These are phyloP conservation scores for Phyllostomus hastatus DNA, from an alignment of 2,113 vertebrate genomes.

Conservation along the genomic window DNA sequence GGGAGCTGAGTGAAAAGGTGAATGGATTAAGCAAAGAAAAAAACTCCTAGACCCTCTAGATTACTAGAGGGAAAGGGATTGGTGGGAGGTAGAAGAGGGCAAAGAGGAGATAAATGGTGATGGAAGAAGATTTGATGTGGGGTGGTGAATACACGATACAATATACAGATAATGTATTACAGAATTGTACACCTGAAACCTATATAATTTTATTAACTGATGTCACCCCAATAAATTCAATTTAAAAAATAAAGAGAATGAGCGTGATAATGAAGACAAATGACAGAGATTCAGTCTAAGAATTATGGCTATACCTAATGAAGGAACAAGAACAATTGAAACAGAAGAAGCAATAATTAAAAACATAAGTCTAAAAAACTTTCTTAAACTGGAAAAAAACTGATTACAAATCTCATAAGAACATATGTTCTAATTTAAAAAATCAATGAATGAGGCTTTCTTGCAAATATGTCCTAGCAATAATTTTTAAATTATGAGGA, in stretches of 20 bases:
- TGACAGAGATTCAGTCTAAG: neutral
- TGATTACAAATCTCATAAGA: neutral
- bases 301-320: neutral
- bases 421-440: neutral
- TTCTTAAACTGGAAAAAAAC: neutral
- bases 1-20: too few relatives aligned
- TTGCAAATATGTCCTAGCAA: neutral
- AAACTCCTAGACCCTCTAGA: too few relatives aligned
- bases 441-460: neutral
- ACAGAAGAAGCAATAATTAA: constrained; percentile 1
- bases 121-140: too few relatives aligned
- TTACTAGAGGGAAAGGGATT: too few relatives aligned
- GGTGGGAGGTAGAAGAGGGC: too few relatives aligned
- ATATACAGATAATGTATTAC: too few relatives aligned
- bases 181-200: too few relatives aligned
- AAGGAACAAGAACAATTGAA: neutral
- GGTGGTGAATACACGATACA: too few relatives aligned
- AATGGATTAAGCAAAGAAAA: too few relatives aligned
- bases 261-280: neutral
- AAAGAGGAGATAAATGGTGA: too few relatives aligned
- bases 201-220: too few relatives aligned
- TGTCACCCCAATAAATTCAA: too few relatives aligned
- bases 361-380: constrained; percentile 13
- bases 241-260: neutral
- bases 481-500: constrained; percentile 12